These are phyloP conservation scores for Apis dorsata DNA, from an alignment of 1,140 invertebrate species.

Conservation along the genomic window DNA sequence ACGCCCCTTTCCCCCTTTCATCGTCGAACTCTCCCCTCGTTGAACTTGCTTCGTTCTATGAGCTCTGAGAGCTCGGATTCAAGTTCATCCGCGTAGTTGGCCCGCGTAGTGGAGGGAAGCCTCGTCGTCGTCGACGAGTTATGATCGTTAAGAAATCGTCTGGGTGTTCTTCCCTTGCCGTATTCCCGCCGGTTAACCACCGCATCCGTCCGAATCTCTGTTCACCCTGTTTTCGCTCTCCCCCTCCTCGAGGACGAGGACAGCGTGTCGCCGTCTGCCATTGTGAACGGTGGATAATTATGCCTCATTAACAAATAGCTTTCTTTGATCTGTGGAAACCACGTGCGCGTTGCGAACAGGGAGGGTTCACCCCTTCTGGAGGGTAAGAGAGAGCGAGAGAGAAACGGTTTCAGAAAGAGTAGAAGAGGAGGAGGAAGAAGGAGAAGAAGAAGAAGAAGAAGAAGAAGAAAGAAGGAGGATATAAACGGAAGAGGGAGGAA, in stretches of 20 bases:
- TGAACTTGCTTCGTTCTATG: conserved; percentile 10
- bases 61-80: not conserved
- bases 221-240: conserved; percentile 42
- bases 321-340: conserved; percentile 70
- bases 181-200: not conserved
- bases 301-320: conserved; percentile 73
- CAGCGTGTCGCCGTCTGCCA: conserved; percentile 51
- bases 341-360: conserved; percentile 47
- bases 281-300: conserved; percentile 69
- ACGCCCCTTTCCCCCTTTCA: conserved; percentile 10
- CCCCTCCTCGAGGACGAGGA: not conserved
- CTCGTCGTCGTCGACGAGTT: not conserved
- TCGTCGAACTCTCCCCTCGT: not conserved
- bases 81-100: conserved; percentile 37
- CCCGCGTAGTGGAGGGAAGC: not conserved
- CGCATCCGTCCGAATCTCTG: conserved; percentile 16
- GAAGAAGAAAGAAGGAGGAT: not conserved
- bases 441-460: not conserved
- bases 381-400: not conserved
- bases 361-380: not conserved
- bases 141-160: conserved; percentile 46
- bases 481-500: conserved; percentile 29
- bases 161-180: not conserved
- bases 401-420: not conserved
- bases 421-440: not conserved